Conservation (phyloP, 2,888 invertebrate species). For the Agrochola lychnidis region DNA sequence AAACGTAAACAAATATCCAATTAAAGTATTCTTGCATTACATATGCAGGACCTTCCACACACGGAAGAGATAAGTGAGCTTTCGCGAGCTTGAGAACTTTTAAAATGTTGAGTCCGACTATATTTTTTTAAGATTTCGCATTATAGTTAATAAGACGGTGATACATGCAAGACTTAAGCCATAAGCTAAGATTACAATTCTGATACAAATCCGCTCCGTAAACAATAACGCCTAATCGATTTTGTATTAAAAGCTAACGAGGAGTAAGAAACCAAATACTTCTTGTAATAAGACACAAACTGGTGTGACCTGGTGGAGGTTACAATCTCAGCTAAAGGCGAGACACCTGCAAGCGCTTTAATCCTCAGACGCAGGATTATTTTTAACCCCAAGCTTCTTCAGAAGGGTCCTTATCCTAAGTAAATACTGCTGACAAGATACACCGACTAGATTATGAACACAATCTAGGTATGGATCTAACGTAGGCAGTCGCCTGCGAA, state of each 20-base stretch:
- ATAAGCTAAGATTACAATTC: constrained; percentile 77
- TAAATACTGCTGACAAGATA: constrained; percentile 76
- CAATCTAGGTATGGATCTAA: constrained; percentile 69
- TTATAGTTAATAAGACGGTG: constrained; percentile 31
- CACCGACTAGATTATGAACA: constrained; percentile 70
- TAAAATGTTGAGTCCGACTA: not conserved
- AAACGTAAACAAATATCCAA: constrained; percentile 71
- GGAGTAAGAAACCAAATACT: constrained; percentile 63
- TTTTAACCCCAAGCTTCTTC: constrained; percentile 78
- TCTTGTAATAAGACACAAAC: constrained; percentile 64
- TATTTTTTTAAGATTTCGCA: constrained; percentile 34
- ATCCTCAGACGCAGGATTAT: constrained; percentile 79
- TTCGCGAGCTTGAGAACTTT: constrained; percentile 24
- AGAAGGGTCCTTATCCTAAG: constrained; percentile 73
- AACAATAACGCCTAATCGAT: constrained; percentile 82
- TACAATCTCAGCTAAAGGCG: constrained; percentile 73
- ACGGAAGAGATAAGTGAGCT: constrained; percentile 37
- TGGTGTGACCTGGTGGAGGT: constrained; percentile 48
- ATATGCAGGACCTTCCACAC: constrained; percentile 27
- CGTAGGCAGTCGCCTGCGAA: constrained; percentile 51
- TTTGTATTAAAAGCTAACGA: constrained; percentile 62
- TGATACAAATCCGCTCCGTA: constrained; percentile 82
- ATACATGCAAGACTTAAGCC: constrained; percentile 48
- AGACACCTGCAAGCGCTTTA: constrained; percentile 80
- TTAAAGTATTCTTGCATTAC: constrained; percentile 62